Evolutionary conservation across 30 jellyfish, hydroid and myxozoan species (phyloP), one percentile per base, ranked within the genome.

Genomic region (Sanderia malayensis): DNA sequence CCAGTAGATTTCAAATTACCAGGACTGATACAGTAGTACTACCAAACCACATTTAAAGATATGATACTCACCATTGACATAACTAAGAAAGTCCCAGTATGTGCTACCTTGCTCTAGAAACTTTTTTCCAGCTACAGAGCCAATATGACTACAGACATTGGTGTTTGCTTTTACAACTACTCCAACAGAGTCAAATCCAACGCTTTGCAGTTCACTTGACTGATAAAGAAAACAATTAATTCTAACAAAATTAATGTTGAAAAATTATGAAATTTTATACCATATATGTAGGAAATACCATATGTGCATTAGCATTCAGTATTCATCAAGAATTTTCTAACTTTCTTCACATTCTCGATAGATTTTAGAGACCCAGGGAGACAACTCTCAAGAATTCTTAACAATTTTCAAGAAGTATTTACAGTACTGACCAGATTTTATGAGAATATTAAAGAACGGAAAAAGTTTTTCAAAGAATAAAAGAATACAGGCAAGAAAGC

Each of bases 151-250:
- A 25, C 74, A 61, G 55, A 61, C 74, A 61, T 61, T 61, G 74
- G 74, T 61, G 74, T 61, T 61, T 61, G 74, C 74, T 30, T 61
- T 61, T 17, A 61, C 58, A 61, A 61, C 74, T 37, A 61, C 74
- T 29, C 74, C 74, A 61, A 61, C 74, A 61, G 74, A 61, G 74
- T 61, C 74, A 29, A 13, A 61, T 61, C 74, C 74, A 61, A 61
- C 28, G 74, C 30, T 61, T 61, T 61, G 74, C 74, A 61, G 74
- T 61, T 61, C 74, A 61, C 74, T 27, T 61, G 74, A 61, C 74
- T 61, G 71, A 59, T 59, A 29, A 30, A 61, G 49, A 61, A 59
- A 59, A 25, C 27, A 49, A 49, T 49, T 9, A 49, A 49, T 49
- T 49, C 64, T 49, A 49, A 19, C 23, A 49, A 49, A 15, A 49